Base-by-base conservation (phyloP, 2,888 invertebrate species). In the Quadroppia sp. region DNA sequence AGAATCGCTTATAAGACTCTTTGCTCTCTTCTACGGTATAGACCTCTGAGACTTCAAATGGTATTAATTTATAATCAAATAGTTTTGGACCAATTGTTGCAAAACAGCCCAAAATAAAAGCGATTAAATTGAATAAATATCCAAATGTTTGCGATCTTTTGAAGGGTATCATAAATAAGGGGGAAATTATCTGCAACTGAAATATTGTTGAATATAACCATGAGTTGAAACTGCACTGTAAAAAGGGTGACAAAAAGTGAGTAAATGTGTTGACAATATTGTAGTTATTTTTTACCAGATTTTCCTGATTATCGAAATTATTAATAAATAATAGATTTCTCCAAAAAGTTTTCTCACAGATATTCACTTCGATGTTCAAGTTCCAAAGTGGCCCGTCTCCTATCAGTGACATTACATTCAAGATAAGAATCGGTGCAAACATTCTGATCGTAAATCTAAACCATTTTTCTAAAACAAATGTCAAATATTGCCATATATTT, bases 321-420 rank as follows among this genome's bases (percentile, higher is more conserved):
- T 61, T 50, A 48, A 40, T 25, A 15, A 74, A 70, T 32, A 74
- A 17, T 2, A 74, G 40, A n/a, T 69, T 59, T 40, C 40, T 61
- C 56, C 59, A 71, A 1, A 15, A 30, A 7, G 70, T 53, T 9
- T 70, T 2, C 17, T 28, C 17, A 28, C 74, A 74, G n/a, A 23
- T 23, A n/a, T 71, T 53, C 30, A 15, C 36, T 23, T n/a, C 32
- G 67, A 30, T 25, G 1, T 13, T 11, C 61, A 28, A 45, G 32
- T 73, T 67, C 67, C 69, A 67, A 32, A 23, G 42, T 7, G 74
- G 74, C 1, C 74, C 74, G 28, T 71, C 30, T 9, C 70, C 71
- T n/a, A 50, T 4, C 15, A 71, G 2, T 2, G 70, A 36, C 70
- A 74, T 20, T 25, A 74, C n/a, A n/a, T 50, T 53, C 2, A 70